phyloP scores from a whole-genome alignment of 2,113 vertebrate species.

The Hippopotamus amphibius region DNA sequence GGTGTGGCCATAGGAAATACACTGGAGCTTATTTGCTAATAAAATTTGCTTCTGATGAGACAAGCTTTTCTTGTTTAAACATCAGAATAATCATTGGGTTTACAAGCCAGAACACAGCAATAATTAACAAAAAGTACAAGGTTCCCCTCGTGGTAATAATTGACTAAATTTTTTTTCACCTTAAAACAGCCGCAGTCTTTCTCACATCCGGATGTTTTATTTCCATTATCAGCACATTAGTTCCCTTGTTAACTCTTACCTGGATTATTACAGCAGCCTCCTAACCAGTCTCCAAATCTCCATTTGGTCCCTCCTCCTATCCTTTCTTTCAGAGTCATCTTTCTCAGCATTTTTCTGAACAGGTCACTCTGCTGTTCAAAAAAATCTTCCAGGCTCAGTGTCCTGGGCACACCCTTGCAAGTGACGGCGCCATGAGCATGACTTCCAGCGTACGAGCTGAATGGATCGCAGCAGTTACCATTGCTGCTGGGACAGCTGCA shows the following conservation, averaged over 20 bases:
- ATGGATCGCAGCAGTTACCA: too few species aligned
- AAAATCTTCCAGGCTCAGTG: neutral
- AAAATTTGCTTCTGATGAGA: slow-evolving; percentile 10
- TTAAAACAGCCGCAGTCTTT: neutral
- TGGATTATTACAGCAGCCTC: neutral
- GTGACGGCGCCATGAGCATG: too few species aligned
- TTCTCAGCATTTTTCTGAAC: neutral
- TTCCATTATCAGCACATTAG: neutral
- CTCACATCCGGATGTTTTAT: slow-evolving; percentile 4
- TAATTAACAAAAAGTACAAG: slow-evolving; percentile 39
- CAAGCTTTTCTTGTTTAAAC: slow-evolving; percentile 25
- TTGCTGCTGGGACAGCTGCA: too few species aligned
- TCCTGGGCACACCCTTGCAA: too few species aligned
- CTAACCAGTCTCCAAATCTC: neutral
- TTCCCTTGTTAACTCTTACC: neutral
- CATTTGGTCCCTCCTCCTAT: neutral
- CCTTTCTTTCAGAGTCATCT: neutral
- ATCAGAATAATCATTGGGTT: slow-evolving; percentile 10
- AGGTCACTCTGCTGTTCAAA: neutral
- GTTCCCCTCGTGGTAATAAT: neutral
- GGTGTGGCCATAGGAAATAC: neutral
- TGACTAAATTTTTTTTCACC: neutral
- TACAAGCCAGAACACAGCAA: neutral
- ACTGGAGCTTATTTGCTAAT: neutral
- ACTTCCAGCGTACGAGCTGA: too few species aligned